A percentile compares a stretch with the other conserved stretches of the same genome.
phyloP scores from a whole-genome alignment of 2,888 invertebrate genomes.

The Tuta absoluta region DNA sequence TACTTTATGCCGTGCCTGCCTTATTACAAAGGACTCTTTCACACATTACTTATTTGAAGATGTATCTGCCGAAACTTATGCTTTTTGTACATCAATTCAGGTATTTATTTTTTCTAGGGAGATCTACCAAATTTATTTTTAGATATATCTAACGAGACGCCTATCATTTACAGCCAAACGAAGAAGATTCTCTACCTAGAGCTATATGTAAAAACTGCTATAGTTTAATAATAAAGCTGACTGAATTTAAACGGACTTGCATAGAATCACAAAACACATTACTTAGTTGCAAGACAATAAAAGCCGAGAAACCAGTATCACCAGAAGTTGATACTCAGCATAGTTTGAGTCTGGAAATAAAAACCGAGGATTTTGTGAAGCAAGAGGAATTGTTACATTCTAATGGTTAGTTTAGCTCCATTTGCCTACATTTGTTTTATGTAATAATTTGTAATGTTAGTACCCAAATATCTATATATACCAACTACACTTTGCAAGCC shows the following conservation, averaged over 20 bases:
- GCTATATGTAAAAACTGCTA: conserved; percentile 65
- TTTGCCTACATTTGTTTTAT: background rate
- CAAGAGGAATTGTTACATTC: background rate
- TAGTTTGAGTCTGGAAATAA: background rate
- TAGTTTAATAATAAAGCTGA: conserved; percentile 55
- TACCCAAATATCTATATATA: background rate
- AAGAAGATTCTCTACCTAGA: conserved; percentile 61
- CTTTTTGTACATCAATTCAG: conserved; percentile 70
- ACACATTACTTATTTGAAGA: conserved; percentile 58
- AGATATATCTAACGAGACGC: background rate
- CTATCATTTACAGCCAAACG: conserved; percentile 23
- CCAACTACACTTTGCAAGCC: background rate
- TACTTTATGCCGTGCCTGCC: conserved; percentile 68
- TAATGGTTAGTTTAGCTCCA: background rate
- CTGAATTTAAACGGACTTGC: conserved; percentile 66
- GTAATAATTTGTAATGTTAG: background rate
- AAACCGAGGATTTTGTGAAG: background rate
- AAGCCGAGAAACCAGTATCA: background rate
- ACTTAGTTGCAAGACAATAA: conserved; percentile 29
- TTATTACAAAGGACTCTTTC: conserved; percentile 56
- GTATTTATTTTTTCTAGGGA: conserved; percentile 41
- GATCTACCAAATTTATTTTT: background rate
- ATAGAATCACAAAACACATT: conserved; percentile 62
- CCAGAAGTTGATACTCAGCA: background rate
- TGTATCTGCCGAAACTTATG: conserved; percentile 60